Evolutionary conservation across 2,888 invertebrate species (phyloP).

Genomic region (Sycophila texana): DNA sequence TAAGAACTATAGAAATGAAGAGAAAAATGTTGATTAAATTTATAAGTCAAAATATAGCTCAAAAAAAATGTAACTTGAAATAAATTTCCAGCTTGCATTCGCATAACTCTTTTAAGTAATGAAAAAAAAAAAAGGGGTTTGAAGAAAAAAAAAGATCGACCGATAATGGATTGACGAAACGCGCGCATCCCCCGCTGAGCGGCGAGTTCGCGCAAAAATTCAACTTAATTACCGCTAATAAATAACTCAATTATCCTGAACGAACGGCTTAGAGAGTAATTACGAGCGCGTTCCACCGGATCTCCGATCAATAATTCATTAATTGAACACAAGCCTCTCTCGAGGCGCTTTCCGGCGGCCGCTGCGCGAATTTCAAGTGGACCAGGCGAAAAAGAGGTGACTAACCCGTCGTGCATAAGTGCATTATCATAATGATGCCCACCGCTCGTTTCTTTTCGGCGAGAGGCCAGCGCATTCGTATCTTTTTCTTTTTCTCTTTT

Average conservation of each 20-base stretch:
- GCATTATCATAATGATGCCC: slow-evolving; percentile 32
- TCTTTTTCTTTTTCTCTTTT: too few species aligned
- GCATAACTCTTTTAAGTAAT: neutral
- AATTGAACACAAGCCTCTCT: slow-evolving; percentile 11
- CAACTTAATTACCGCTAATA: slow-evolving; percentile 36
- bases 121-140: neutral
- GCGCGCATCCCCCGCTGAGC: neutral
- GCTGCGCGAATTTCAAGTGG: slow-evolving; percentile 32
- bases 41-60: too few species aligned
- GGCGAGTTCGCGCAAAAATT: neutral
- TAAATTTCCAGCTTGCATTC: neutral
- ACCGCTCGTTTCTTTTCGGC: neutral
- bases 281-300: neutral
- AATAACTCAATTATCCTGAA: slow-evolving; percentile 44
- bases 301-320: slow-evolving; percentile 46
- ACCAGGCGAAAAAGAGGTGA: slow-evolving; percentile 17
- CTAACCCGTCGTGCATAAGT: neutral
- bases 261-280: neutral
- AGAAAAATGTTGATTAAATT: too few species aligned
- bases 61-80: too few species aligned
- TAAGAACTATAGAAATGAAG: too few species aligned
- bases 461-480: too few species aligned
- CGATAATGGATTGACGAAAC: neutral
- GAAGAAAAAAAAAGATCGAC: neutral
- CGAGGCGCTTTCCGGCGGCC: neutral